Conservation (phyloP, 2,113 vertebrate genomes). For the Ammodytes marinus region DNA sequence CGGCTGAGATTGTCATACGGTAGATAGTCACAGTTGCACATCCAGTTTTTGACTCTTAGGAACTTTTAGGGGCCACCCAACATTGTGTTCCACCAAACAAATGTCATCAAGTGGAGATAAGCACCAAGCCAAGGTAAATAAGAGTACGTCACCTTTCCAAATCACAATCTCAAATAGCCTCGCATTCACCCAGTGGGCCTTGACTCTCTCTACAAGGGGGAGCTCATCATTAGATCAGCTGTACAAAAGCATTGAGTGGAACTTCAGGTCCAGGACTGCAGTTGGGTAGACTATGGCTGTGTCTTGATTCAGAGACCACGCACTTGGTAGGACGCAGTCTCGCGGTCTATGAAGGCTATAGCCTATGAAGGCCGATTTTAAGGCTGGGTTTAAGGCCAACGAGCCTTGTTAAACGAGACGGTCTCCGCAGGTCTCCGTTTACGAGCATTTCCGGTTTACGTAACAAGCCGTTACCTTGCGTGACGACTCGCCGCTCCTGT, state of each 20-base stretch:
- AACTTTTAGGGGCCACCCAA: constrained; percentile 74
- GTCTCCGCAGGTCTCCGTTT: no score
- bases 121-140: constrained; percentile 78
- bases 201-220: neutral
- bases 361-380: no score
- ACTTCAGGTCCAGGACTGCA: constrained; percentile 32
- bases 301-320: neutral
- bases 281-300: neutral
- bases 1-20: constrained; percentile 23
- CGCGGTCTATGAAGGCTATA: no score
- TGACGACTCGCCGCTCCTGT: no score
- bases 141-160: constrained; percentile 23
- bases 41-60: constrained; percentile 57
- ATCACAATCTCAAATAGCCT: neutral
- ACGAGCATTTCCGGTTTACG: no score
- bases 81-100: constrained; percentile 56
- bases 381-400: no score
- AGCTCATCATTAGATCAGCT: neutral
- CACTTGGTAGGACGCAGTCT: no score
- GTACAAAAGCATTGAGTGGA: constrained; percentile 9
- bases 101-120: constrained; percentile 74
- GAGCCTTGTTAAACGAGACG: no score
- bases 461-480: no score
- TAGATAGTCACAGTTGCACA: constrained; percentile 61
- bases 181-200: neutral